Evolutionary conservation across 2,797 vertebrate genomes (phyloP), one percentile per base, ranked within the genome.

Genomic region (Myotis myotis): DNA sequence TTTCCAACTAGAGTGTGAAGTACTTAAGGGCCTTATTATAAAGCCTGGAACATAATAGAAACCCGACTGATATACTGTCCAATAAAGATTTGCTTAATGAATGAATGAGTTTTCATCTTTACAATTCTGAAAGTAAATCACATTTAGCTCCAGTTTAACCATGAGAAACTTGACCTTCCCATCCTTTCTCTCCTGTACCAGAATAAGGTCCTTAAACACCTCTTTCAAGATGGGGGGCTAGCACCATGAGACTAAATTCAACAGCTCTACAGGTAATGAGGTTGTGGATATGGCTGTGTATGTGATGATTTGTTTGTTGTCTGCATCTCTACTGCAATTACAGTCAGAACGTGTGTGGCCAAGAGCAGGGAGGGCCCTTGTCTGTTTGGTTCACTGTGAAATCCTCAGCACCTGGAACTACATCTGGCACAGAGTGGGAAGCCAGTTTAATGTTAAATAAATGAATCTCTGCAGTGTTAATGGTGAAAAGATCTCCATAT

Each of bases 371-470:
- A 60, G n/a, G 5, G 87, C 62, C 51, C 57, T 80, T 70, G 68
- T 53, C 60, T n/a, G 6, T 53, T 51, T 36, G 30, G 60, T n/a
- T 90, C 33, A 88, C 25, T 75, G 25, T 8, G 49, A 86, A 55
- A 36, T 68, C 22, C 53, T 90, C 20, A 76, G 94, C 36, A 72
- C 25, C 33, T n/a, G 78, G 7, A 60, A 68, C 23, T 93, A 19
- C 11, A 51, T 11, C 22, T 90, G 91, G 44, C 44, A 95, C 7
- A n/a, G 5, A 72, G 49, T 7, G 28, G 15, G 55, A 91, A 85
- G 22, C 85, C 82, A 95, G n/a, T 60, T 90, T 82, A 66, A 57
- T 22, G 11, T 80, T 89, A 93, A 85, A 84, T 80, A 93, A 91
- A 41, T 57, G 33, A 84, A 60, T 83, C 51, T 85, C 38, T 33